Evolutionary conservation across 1,140 invertebrate species (phyloP).

Genomic region (Thereuonema tuberculata): DNA sequence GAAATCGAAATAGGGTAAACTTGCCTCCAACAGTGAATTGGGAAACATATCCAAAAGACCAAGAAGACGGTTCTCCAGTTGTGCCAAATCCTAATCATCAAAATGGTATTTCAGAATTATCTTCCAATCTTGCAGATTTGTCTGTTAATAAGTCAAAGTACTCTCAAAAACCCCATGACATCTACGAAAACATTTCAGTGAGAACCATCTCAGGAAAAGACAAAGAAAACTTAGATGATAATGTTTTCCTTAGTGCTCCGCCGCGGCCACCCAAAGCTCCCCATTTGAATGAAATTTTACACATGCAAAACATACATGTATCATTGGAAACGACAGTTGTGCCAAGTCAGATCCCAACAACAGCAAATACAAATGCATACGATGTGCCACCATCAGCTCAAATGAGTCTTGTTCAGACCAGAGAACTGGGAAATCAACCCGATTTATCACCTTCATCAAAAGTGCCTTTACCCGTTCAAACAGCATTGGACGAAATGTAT

Average conservation of each 20-base stretch:
- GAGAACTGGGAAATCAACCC: no score
- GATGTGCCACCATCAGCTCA: no score
- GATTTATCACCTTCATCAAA: not conserved
- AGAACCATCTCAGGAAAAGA: not conserved
- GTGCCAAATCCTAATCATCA: not conserved
- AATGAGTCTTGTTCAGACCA: no score
- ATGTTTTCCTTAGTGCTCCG: slow-evolving; percentile 33
- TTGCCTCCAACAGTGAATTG: slow-evolving; percentile 36
- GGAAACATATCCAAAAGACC: slow-evolving; percentile 38
- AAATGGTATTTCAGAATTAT: not conserved
- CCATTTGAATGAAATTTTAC: slow-evolving; percentile 34
- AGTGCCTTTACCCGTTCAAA: not conserved
- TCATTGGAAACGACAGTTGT: slow-evolving; percentile 29
- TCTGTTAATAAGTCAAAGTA: not conserved
- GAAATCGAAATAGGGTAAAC: not conserved
- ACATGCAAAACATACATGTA: slow-evolving; percentile 36
- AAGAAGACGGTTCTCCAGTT: not conserved
- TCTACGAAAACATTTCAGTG: not conserved
- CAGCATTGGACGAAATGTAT: slow-evolving; percentile 52
- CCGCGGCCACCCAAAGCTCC: slow-evolving; percentile 61
- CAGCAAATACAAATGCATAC: slow-evolving; percentile 12
- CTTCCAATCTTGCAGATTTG: not conserved
- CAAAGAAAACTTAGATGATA: not conserved
- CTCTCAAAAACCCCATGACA: not conserved
- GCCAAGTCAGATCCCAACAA: slow-evolving; percentile 10